These are phyloP conservation scores for Asarcornis scutulata DNA, from an alignment of 2,113 vertebrate species.

Conservation along the genomic window DNA sequence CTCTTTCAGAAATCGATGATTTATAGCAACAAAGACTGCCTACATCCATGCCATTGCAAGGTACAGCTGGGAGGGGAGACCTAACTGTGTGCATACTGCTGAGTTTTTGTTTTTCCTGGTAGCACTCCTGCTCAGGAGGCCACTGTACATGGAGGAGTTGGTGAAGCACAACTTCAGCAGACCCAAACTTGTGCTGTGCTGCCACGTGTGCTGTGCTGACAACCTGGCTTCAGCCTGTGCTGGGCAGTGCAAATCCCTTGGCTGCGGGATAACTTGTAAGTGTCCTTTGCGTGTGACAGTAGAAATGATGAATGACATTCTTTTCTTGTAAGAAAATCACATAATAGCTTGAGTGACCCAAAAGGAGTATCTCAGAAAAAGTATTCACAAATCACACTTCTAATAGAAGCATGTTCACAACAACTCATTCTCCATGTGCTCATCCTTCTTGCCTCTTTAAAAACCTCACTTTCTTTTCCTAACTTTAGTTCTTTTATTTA, in stretches of 20 bases:
- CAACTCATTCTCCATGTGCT: neutral
- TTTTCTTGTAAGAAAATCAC: neutral
- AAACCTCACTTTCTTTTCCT: neutral
- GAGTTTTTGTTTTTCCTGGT: neutral
- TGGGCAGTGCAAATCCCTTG: too few species aligned
- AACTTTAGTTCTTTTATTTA: neutral
- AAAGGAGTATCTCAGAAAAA: neutral
- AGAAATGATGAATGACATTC: neutral
- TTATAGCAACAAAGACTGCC: neutral
- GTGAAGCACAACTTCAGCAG: neutral
- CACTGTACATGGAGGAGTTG: neutral
- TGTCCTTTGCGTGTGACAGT: neutral
- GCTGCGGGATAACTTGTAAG: neutral
- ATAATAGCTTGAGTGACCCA: neutral
- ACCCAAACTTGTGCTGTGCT: neutral
- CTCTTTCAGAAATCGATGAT: neutral
- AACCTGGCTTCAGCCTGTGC: neutral
- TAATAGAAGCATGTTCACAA: neutral
- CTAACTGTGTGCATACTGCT: too few species aligned
- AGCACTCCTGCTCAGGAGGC: neutral
- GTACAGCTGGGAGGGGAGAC: neutral
- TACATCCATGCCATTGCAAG: too few species aligned
- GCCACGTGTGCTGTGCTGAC: neutral
- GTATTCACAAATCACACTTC: neutral
- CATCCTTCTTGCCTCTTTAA: neutral